These are phyloP conservation scores for Scelioninae gen. 1 DNA, from an alignment of 2,888 invertebrate species.

Conservation along the genomic window DNA sequence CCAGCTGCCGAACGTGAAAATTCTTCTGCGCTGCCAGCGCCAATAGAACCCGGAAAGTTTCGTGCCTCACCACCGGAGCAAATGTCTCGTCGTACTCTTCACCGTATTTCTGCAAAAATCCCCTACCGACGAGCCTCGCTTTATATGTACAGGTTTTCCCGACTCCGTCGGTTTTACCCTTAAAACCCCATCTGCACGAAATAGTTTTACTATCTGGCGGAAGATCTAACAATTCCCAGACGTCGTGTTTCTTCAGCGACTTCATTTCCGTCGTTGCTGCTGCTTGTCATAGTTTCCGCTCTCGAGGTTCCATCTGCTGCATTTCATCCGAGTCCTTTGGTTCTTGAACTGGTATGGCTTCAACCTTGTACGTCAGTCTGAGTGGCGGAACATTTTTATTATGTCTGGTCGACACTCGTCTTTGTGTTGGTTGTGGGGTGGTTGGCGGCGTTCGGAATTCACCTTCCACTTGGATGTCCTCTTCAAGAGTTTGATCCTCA, in stretches of 20 bases:
- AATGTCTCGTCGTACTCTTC: slow-evolving; percentile 74
- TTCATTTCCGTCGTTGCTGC: slow-evolving; percentile 73
- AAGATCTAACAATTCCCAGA: slow-evolving; percentile 70
- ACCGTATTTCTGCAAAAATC: slow-evolving; percentile 73
- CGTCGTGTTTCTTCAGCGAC: slow-evolving; percentile 68
- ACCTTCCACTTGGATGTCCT: neutral
- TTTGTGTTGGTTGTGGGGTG: neutral
- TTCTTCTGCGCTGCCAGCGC: slow-evolving; percentile 59
- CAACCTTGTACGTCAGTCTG: slow-evolving; percentile 19
- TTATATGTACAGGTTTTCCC: slow-evolving; percentile 70
- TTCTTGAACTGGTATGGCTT: slow-evolving; percentile 21
- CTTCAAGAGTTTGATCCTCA: neutral
- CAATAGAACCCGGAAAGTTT: slow-evolving; percentile 71
- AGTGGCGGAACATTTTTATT: slow-evolving; percentile 34
- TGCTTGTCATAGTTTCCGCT: slow-evolving; percentile 40
- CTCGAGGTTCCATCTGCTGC: slow-evolving; percentile 17
- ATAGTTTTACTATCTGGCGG: slow-evolving; percentile 64
- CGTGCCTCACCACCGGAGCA: slow-evolving; percentile 73
- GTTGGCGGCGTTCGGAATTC: slow-evolving; percentile 18
- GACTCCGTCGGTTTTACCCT: slow-evolving; percentile 60
- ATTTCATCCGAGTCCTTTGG: slow-evolving; percentile 44
- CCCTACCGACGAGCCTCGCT: slow-evolving; percentile 73
- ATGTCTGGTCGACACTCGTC: neutral
- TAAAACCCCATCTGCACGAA: slow-evolving; percentile 75
- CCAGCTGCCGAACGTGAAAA: slow-evolving; percentile 64